phyloP scores from a whole-genome alignment of 2,113 vertebrate species.

The Rynchops niger region DNA sequence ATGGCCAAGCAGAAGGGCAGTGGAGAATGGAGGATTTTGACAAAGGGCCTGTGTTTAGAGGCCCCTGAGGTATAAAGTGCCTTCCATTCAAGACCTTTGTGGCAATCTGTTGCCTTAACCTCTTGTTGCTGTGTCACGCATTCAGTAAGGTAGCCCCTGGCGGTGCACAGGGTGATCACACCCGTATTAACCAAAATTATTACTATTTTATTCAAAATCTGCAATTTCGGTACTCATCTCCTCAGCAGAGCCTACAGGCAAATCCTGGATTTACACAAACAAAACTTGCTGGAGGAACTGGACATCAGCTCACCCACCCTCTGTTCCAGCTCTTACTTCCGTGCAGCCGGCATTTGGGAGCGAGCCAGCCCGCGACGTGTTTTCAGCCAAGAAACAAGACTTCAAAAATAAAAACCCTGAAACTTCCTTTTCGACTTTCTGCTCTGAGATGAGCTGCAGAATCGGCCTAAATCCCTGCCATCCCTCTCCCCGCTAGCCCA shows the following conservation, averaged over 20 bases:
- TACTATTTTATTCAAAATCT: not conserved
- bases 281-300: not conserved
- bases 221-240: not conserved
- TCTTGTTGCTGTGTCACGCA: fast-evolving
- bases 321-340: not conserved
- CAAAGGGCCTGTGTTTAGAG: not conserved
- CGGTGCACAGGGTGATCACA: fast-evolving
- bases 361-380: no score
- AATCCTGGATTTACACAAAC: not conserved
- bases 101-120: not conserved
- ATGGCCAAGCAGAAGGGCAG: not conserved
- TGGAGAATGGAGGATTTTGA: not conserved
- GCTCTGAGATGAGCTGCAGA: fast-evolving
- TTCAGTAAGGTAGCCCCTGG: not conserved
- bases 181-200: fast-evolving
- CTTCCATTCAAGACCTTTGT: not conserved
- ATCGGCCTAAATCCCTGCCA: not conserved
- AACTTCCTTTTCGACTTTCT: no score
- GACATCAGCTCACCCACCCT: not conserved
- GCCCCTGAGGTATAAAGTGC: not conserved
- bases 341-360: not conserved
- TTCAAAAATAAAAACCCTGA: not conserved
- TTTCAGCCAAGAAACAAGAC: not conserved
- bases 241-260: not conserved
- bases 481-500: not conserved